Percentiles rank a stretch among this genome's conserved stretches.
Evolutionary conservation across 2,888 invertebrate genomes (phyloP).

Genomic region (Ormia ochracea): DNA sequence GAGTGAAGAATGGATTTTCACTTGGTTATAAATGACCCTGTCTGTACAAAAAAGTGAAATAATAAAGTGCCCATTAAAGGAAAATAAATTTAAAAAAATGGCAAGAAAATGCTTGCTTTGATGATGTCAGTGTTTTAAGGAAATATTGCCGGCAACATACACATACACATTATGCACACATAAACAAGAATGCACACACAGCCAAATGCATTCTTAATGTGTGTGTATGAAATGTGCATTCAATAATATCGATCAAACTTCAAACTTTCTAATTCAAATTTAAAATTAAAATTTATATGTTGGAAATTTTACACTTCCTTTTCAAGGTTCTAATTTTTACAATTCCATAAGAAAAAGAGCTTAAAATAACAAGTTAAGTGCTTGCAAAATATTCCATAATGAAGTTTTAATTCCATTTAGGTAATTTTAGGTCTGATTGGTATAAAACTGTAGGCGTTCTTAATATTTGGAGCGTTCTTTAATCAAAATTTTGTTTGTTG

Average conservation of each 20-base stretch:
- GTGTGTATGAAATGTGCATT: constrained; percentile 42
- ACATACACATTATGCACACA: not conserved
- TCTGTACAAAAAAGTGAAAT: not conserved
- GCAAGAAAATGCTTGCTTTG: not conserved
- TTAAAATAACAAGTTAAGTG: constrained; percentile 33
- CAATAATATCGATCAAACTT: constrained; percentile 76
- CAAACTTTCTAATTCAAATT: constrained; percentile 69
- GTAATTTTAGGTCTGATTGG: not conserved
- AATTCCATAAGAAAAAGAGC: not conserved
- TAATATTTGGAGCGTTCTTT: constrained; percentile 10
- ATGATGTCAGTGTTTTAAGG: not conserved
- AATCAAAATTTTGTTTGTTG: constrained; percentile 46
- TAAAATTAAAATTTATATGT: constrained; percentile 63
- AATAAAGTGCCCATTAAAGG: constrained; percentile 30
- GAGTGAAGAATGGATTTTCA: constrained; percentile 29
- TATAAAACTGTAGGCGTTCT: not conserved
- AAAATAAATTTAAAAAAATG: not conserved
- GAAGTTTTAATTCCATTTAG: constrained; percentile 30
- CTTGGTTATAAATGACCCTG: constrained; percentile 47
- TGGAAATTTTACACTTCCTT: constrained; percentile 40
- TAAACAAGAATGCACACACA: not conserved
- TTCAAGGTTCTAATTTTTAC: not conserved
- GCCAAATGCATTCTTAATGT: no score
- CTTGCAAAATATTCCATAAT: constrained; percentile 12
- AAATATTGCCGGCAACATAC: not conserved